Base-by-base conservation (phyloP, 2,797 vertebrate species). In the Gymnopithys bicolor region DNA sequence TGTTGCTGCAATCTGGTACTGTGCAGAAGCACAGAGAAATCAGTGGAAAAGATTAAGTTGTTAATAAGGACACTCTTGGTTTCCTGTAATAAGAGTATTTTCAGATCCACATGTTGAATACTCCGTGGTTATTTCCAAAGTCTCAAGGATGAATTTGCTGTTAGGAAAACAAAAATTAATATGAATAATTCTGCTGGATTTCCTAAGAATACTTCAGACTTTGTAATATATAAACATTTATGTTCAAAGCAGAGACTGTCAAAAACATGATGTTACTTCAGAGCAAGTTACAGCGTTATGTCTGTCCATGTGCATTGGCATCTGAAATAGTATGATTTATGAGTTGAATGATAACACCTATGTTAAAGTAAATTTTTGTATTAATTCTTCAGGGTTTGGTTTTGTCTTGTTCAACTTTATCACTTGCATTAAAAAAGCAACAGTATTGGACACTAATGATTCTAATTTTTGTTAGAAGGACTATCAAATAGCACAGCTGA, bases 401-500 rank as follows among this genome's bases (percentile, higher is more conserved):
- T 84, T 62, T 75, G 39, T 46, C 46, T 71, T 13, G 5, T 37
- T 91, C 58, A 45, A 27, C 59, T 90, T 89, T 68, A 73, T 76
- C 18, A 21, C 19, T 45, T 88, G 14, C 12, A 33, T 76, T 64
- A 12, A 48, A 92, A 82, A 87, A 62, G 4, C 37, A 19, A 46
- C 8, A 17, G 5, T 87, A 41, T 23, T 70, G 75, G 45, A 68
- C 21, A 19, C 30, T 94, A 84, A 94, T 15, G 6, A 14, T 79
- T 35, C 51, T 45, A 6, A 6, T 88, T 91, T 90, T 66, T 91
- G 4, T 89, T 94, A 90, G 74, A 92, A 96, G 91, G 66, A 37
- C 45, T 95, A 33, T 96, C 94, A 77, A 39, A 45, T 27, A 79
- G 71, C 59, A 53, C 45, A 63, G 69, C 58, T 84, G 89, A 93